phyloP scores from a whole-genome alignment of 2,113 vertebrate species.

The Kobus ellipsiprymnus region DNA sequence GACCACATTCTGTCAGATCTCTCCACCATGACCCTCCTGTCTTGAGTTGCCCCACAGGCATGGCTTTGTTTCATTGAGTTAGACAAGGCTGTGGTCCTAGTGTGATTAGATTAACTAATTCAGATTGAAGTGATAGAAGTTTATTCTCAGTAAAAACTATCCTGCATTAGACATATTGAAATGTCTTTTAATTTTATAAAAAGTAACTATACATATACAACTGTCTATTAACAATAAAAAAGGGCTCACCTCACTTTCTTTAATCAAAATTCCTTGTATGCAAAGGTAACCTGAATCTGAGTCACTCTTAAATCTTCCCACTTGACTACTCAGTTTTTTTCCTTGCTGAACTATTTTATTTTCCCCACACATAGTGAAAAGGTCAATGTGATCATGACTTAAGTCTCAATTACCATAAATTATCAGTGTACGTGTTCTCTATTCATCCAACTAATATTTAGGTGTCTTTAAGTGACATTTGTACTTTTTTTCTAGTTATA shows the following conservation, averaged over 20 bases:
- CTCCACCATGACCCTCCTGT: no score
- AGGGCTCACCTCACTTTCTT: background rate
- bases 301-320: background rate
- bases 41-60: no score
- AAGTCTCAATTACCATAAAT: background rate
- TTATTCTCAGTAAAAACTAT: background rate
- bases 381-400: background rate
- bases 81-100: no score
- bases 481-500: background rate
- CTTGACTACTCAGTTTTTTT: background rate
- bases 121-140: background rate
- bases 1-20: no score
- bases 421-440: background rate
- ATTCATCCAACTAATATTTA: conserved; percentile 27
- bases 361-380: background rate
- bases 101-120: background rate
- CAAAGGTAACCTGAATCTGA: background rate
- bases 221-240: background rate
- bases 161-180: background rate
- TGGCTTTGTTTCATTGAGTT: no score
- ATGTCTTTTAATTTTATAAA: background rate
- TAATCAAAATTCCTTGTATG: conserved; percentile 3
- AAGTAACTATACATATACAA: background rate
- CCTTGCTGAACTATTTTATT: background rate
- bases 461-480: background rate